Conservation (phyloP, 2,888 invertebrate species). For the Neoitamus cyanurus region DNA sequence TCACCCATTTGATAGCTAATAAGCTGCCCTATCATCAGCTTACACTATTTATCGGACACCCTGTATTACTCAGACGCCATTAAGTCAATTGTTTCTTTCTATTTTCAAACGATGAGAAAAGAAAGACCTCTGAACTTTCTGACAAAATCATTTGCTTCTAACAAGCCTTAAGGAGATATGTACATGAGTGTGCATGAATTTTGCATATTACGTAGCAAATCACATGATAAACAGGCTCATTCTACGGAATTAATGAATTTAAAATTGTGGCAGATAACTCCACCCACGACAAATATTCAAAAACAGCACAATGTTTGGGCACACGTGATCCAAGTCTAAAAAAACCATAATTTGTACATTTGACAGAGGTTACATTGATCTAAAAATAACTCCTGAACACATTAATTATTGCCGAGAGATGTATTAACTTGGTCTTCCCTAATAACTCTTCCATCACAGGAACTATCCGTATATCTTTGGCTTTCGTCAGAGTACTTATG, state of each 20-base stretch:
- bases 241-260: not conserved
- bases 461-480: not conserved
- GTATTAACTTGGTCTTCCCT: not conserved
- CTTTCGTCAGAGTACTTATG: not conserved
- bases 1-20: too few species aligned
- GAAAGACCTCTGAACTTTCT: too few species aligned
- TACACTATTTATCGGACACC: too few species aligned
- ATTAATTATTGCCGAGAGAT: not conserved
- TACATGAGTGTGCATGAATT: not conserved
- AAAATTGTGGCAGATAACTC: not conserved
- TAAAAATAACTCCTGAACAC: not conserved
- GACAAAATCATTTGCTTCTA: too few species aligned
- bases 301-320: too few species aligned
- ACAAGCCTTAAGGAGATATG: not conserved
- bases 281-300: not conserved
- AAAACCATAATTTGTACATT: not conserved
- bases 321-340: not conserved
- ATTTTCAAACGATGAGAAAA: too few species aligned
- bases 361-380: not conserved
- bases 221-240: not conserved
- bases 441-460: not conserved
- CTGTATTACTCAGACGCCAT: too few species aligned
- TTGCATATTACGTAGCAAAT: not conserved
- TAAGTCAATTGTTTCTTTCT: too few species aligned
- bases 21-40: too few species aligned